These are phyloP conservation scores for Rhinoptilus africanus DNA, from an alignment of 2,113 vertebrate genomes.

Conservation along the genomic window DNA sequence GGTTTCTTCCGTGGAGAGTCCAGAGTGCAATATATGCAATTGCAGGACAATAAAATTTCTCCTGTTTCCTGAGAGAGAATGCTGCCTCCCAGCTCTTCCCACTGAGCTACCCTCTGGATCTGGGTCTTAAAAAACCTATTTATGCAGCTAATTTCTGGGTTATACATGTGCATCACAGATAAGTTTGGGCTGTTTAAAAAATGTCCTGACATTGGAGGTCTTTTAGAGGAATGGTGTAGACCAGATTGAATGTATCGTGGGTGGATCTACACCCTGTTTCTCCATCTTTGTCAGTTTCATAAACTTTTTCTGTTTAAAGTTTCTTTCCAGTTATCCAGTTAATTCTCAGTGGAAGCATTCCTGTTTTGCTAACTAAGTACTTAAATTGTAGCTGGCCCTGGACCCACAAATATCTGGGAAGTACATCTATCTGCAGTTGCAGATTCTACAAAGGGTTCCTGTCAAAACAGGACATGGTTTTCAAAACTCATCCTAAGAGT, in stretches of 20 bases:
- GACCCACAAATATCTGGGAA: not conserved
- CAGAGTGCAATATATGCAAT: not conserved
- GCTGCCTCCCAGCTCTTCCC: not conserved
- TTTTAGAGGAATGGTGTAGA: not conserved
- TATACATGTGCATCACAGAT: not conserved
- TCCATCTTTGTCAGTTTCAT: not conserved
- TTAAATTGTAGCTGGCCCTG: not conserved
- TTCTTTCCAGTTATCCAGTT: not conserved
- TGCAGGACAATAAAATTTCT: not conserved
- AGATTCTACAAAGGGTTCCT: not conserved
- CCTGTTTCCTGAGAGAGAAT: not conserved
- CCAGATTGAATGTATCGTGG: not conserved
- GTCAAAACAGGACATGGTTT: constrained; percentile 16
- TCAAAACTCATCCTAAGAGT: constrained; percentile 7
- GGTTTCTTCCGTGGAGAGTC: not conserved
- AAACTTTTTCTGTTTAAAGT: not conserved
- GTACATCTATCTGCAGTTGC: not conserved
- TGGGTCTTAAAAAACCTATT: not conserved
- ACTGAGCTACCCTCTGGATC: not conserved
- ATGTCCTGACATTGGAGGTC: not conserved
- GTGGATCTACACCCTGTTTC: not conserved
- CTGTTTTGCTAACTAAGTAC: not conserved
- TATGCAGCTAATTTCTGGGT: not conserved
- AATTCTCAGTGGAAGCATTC: not conserved
- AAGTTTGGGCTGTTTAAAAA: not conserved